Percentiles rank a stretch among this genome's conserved stretches.
phyloP scores from a whole-genome alignment of 2,113 vertebrate genomes.

The Gavia stellata region DNA sequence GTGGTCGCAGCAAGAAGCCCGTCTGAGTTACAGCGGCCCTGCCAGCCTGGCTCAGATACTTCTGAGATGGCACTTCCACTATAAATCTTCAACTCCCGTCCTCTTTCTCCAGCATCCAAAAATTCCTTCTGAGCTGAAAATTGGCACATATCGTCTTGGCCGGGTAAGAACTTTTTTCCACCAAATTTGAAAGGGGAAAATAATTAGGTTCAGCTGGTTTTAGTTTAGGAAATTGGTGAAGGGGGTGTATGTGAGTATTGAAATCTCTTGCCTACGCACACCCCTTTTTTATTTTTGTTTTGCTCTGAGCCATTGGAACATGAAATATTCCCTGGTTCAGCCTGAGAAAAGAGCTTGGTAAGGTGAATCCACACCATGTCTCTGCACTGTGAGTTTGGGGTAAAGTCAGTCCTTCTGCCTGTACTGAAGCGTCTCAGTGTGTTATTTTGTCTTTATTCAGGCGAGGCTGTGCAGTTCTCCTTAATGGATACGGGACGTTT shows the following conservation, averaged over 20 bases:
- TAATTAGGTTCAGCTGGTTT: not conserved
- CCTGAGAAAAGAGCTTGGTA: not conserved
- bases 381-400: not conserved
- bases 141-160: not conserved
- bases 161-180: not conserved
- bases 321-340: not conserved
- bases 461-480: not conserved
- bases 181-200: not conserved
- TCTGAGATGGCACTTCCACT: not conserved
- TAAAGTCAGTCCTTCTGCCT: not conserved
- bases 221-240: not conserved
- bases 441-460: not conserved
- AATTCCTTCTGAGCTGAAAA: not conserved
- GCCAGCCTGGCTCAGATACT: not conserved
- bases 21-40: not conserved
- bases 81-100: not conserved
- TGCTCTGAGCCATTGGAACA: not conserved
- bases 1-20: not conserved
- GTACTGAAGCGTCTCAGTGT: not conserved
- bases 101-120: constrained; percentile 16
- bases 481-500: not conserved
- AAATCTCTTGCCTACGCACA: not conserved
- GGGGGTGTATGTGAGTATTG: not conserved
- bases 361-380: not conserved
- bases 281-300: not conserved